These are phyloP conservation scores for Tridacna crocea DNA, from an alignment of 2,888 invertebrate genomes.

Conservation along the genomic window DNA sequence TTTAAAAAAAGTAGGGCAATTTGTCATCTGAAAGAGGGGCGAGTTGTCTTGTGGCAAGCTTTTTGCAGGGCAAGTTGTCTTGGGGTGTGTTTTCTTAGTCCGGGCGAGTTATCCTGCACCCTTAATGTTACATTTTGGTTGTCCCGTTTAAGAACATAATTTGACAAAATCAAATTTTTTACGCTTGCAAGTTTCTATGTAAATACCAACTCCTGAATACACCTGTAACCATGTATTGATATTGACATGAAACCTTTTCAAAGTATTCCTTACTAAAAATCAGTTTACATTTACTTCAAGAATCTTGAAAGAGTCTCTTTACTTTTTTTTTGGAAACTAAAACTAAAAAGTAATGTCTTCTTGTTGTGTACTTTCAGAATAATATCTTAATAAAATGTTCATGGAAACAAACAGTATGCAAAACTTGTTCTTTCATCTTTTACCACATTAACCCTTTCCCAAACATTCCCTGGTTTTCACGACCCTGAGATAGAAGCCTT, in stretches of 20 bases:
- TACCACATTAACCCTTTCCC: not conserved
- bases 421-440: not conserved
- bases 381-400: not conserved
- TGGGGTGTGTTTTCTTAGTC: not conserved
- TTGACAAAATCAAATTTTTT: not conserved
- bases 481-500: too few relatives aligned
- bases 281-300: not conserved
- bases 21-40: too few relatives aligned
- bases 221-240: not conserved
- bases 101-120: not conserved
- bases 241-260: not conserved
- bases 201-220: not conserved
- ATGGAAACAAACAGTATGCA: not conserved
- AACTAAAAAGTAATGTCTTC: not conserved
- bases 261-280: too few relatives aligned
- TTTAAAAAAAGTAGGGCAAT: too few relatives aligned
- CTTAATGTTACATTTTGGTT: not conserved
- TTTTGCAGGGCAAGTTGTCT: too few relatives aligned
- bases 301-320: not conserved
- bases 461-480: too few relatives aligned
- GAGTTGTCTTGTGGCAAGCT: too few relatives aligned
- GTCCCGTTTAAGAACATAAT: not conserved
- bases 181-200: not conserved
- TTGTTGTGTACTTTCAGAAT: not conserved
- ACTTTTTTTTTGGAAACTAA: not conserved